Evolutionary conservation across 2,888 invertebrate species (phyloP).

Genomic region (Scaptomyza caliginosa): DNA sequence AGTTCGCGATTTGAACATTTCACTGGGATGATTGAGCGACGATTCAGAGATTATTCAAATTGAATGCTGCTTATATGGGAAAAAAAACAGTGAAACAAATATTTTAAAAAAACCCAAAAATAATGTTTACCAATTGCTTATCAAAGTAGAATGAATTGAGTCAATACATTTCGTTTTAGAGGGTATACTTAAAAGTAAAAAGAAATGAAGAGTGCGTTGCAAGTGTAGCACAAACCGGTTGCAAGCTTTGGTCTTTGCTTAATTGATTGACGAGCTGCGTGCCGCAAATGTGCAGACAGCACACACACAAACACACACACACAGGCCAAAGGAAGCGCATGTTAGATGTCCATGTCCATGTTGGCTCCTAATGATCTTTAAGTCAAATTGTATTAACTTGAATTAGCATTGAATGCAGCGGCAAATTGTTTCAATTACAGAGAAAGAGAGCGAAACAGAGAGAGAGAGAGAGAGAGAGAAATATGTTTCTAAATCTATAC

Average conservation of each 20-base stretch:
- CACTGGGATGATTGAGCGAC: background rate
- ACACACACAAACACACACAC: constrained; percentile 36
- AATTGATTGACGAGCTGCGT: constrained; percentile 79
- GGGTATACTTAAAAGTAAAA: constrained; percentile 13
- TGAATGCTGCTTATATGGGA: background rate
- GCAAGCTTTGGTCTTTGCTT: constrained; percentile 38
- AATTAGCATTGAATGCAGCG: constrained; percentile 66
- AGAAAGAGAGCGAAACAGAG: constrained; percentile 14
- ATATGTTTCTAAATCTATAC: background rate
- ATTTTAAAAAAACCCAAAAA: background rate
- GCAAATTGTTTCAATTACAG: constrained; percentile 68
- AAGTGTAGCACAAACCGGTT: constrained; percentile 75
- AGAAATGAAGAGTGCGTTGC: constrained; percentile 18
- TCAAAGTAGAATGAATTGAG: background rate
- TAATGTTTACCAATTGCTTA: background rate
- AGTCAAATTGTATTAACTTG: constrained; percentile 58
- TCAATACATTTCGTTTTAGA: background rate
- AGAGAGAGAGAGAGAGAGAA: constrained; percentile 25
- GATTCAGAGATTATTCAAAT: background rate
- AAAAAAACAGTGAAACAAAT: background rate
- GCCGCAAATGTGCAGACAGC: constrained; percentile 67
- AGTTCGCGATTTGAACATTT: background rate
- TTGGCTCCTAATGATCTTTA: constrained; percentile 73
- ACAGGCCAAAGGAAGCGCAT: constrained; percentile 75
- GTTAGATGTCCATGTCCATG: constrained; percentile 72